These are phyloP conservation scores for Saccopteryx bilineata DNA, from an alignment of 2,113 vertebrate genomes.

Conservation along the genomic window DNA sequence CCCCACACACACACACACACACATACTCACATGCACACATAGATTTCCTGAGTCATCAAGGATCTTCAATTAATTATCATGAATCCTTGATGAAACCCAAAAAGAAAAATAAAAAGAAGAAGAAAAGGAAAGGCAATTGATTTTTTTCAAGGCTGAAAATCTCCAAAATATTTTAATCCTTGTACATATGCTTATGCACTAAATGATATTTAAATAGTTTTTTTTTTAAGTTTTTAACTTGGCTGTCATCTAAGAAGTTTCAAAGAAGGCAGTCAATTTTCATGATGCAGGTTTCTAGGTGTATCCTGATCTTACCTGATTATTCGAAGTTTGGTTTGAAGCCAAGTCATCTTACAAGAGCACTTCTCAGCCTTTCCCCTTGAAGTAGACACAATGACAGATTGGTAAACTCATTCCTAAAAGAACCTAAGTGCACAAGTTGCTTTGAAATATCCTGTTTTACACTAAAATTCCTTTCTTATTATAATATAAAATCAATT, in stretches of 20 bases:
- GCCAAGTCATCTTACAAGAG: not conserved
- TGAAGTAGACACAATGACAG: not conserved
- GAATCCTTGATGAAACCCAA: not conserved
- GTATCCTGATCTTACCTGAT: not conserved
- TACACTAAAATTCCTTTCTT: not conserved
- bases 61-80: not conserved
- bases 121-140: not conserved
- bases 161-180: slow-evolving; percentile 29
- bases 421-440: not conserved
- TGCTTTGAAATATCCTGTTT: not conserved
- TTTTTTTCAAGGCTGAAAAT: not conserved
- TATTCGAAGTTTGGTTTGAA: not conserved
- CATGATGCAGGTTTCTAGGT: not conserved
- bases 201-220: slow-evolving; percentile 26
- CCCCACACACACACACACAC: not conserved
- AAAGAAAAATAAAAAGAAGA: not conserved
- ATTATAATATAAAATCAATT: slow-evolving; percentile 23
- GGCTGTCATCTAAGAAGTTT: not conserved
- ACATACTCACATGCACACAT: not conserved
- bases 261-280: not conserved
- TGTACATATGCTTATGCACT: not conserved
- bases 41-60: slow-evolving; percentile 38
- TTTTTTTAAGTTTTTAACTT: not conserved
- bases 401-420: not conserved
- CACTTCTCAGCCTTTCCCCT: not conserved